Evolutionary conservation across 1,140 invertebrate genomes (phyloP), one percentile per base, ranked within the genome.

Genomic region (Dreissena polymorpha): DNA sequence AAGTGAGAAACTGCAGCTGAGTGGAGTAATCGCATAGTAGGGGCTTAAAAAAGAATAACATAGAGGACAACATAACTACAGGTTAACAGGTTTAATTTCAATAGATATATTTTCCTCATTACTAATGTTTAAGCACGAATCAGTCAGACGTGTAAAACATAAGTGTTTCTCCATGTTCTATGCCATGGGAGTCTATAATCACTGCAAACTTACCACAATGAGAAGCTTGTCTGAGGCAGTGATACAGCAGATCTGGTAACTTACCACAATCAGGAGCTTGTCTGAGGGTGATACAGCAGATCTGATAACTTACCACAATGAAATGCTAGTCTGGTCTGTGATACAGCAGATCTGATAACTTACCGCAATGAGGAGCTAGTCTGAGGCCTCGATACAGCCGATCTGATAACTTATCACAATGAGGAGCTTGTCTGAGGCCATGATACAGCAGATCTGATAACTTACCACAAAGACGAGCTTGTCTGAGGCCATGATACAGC

Each of bases 271-370:
- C 0, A 99, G 91, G 27, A 96, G 93, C 85, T 96, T 97, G 84
- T 98, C 96, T 0, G 96, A 96, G 0, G 23, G 95, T 94, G 7
- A 98, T 92, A 86, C 96, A 96, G 88, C 95, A 97, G 51, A 98
- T 97, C 0, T 96, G 96, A 39, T 39, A 8, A 60, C 92, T 89
- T 82, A 93, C 97, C 73, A 99, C 94, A 8, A 99, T 91, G 0
- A 99, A 91, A 27, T 96, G 93, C 85, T 96, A 97, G 84, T 98
- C 96, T 0, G 96, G 0, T 95, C 95, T 23, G 95, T 94, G 7
- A 98, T 92, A 86, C 96, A 96, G 88, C 95, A 97, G 51, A 98
- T 97, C 0, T 96, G 96, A 39, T 39, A 8, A 60, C 92, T 89
- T 82, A 93, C 97, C 73, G 99, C 94, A 8, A 99, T 91, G 0